phyloP scores from a whole-genome alignment of 1,140 invertebrate genomes.

The Trichoplusia ni region DNA sequence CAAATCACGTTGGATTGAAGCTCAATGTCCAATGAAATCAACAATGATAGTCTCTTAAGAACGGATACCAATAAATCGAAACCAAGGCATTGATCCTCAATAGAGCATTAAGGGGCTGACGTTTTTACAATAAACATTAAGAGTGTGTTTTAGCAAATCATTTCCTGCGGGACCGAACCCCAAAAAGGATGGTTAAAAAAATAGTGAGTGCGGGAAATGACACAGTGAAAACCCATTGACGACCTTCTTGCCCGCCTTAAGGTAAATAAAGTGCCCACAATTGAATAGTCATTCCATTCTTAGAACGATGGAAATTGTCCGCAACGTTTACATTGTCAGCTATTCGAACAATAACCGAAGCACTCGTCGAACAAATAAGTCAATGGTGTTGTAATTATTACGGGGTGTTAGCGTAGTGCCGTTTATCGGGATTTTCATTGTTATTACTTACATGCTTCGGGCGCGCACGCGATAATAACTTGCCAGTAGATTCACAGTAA shows the following conservation, averaged over 20 bases:
- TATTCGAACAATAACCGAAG: slow-evolving; percentile 53
- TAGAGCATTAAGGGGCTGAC: slow-evolving; percentile 71
- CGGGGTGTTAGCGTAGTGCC: slow-evolving; percentile 45
- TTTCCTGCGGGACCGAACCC: slow-evolving; percentile 61
- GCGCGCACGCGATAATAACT: slow-evolving; percentile 39
- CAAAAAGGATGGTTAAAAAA: slow-evolving; percentile 65
- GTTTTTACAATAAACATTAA: slow-evolving; percentile 74
- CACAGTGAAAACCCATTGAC: slow-evolving; percentile 67
- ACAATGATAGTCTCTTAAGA: slow-evolving; percentile 70
- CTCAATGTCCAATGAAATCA: slow-evolving; percentile 59
- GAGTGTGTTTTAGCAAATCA: slow-evolving; percentile 78
- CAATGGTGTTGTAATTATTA: slow-evolving; percentile 53
- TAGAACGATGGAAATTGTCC: slow-evolving; percentile 57
- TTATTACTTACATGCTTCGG: slow-evolving; percentile 45
- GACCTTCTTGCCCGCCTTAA: slow-evolving; percentile 51
- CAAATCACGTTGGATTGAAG: slow-evolving; percentile 50
- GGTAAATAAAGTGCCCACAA: slow-evolving; percentile 72
- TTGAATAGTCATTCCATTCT: slow-evolving; percentile 78
- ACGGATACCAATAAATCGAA: slow-evolving; percentile 72
- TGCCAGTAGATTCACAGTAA: slow-evolving; percentile 40
- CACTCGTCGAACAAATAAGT: slow-evolving; percentile 55
- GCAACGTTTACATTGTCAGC: slow-evolving; percentile 58
- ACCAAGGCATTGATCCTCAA: slow-evolving; percentile 64
- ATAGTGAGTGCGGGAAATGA: slow-evolving; percentile 77
- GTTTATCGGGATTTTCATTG: slow-evolving; percentile 56